Evolutionary conservation across 1,140 invertebrate genomes (phyloP).

Genomic region (Pachypeltis micranthus): DNA sequence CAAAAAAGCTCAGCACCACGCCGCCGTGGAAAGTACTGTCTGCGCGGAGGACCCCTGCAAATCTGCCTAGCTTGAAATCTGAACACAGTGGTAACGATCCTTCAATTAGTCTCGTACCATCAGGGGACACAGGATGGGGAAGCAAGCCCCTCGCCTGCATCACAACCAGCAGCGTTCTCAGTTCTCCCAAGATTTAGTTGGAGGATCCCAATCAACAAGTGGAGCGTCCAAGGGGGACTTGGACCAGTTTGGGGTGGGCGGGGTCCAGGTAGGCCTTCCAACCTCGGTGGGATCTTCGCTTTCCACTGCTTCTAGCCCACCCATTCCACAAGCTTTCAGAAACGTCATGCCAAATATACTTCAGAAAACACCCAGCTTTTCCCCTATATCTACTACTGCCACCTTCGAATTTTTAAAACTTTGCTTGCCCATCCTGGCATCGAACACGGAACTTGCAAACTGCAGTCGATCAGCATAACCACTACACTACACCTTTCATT

Average conservation of each 20-base stretch:
- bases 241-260: slow-evolving; percentile 38
- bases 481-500: no score
- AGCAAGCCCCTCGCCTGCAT: slow-evolving; percentile 31
- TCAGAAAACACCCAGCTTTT: neutral
- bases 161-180: slow-evolving; percentile 17
- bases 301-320: slow-evolving; percentile 35
- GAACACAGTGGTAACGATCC: slow-evolving; percentile 70
- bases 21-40: slow-evolving; percentile 96
- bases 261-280: slow-evolving; percentile 51
- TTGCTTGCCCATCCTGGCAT: no score
- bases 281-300: slow-evolving; percentile 18
- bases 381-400: neutral
- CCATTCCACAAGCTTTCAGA: slow-evolving; percentile 39
- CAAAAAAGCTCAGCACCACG: slow-evolving; percentile 75
- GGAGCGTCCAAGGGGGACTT: slow-evolving; percentile 39
- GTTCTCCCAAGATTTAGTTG: no score
- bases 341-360: slow-evolving; percentile 49
- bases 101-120: slow-evolving; percentile 57
- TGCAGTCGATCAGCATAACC: no score
- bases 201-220: slow-evolving; percentile 20
- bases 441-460: no score
- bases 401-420: no score
- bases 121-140: slow-evolving; percentile 59
- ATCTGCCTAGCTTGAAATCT: slow-evolving; percentile 93
- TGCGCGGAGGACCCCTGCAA: slow-evolving; percentile 87